Evolutionary conservation across 2,113 vertebrate genomes (phyloP).

Genomic region (Catharus bicknelli): DNA sequence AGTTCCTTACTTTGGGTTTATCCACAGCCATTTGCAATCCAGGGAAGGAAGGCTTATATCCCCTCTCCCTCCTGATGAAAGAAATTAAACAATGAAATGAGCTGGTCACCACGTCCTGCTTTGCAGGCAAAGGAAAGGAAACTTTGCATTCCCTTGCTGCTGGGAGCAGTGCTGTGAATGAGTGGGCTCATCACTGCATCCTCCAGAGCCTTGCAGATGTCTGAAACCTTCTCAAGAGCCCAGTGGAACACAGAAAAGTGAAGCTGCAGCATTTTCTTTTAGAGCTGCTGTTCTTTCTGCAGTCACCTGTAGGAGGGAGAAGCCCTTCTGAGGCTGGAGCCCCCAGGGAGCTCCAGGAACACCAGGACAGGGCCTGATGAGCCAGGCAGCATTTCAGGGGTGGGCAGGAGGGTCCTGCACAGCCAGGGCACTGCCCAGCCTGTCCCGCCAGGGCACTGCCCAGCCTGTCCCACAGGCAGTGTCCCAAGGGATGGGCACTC

Average conservation of each 20-base stretch:
- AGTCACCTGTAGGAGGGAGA: background rate
- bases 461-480: background rate
- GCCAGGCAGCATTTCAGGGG: background rate
- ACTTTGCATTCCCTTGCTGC: background rate
- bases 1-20: background rate
- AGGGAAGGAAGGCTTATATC: background rate
- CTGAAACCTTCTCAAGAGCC: background rate
- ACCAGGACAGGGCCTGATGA: background rate
- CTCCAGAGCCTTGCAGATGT: background rate
- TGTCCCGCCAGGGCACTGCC: background rate
- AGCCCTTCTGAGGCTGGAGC: background rate
- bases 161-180: background rate
- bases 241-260: background rate
- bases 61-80: background rate
- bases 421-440: background rate
- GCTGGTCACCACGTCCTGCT: background rate
- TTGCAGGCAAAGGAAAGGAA: background rate
- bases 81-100: background rate
- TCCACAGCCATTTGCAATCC: background rate
- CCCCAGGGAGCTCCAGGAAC: background rate
- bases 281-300: background rate
- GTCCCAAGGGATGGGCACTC: background rate
- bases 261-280: background rate
- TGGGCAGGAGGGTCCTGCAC: background rate
- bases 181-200: background rate